These are phyloP conservation scores for Microplitis demolitor DNA, from an alignment of 1,140 invertebrate genomes.

Conservation along the genomic window DNA sequence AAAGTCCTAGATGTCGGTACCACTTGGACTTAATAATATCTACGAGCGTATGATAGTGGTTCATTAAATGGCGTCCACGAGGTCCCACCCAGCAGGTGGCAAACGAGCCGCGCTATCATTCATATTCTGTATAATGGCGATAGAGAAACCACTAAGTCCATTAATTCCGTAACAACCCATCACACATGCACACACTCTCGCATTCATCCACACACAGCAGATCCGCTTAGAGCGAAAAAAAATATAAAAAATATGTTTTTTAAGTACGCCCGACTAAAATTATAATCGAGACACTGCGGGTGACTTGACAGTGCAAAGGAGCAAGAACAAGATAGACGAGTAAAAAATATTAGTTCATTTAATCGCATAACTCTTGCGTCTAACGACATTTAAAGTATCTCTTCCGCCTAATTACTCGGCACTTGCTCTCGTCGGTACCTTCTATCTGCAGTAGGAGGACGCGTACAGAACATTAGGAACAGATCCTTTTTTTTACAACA, in stretches of 20 bases:
- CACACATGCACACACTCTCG: not conserved
- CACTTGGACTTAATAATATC: not conserved
- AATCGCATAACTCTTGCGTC: not conserved
- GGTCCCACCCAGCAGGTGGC: constrained; percentile 9
- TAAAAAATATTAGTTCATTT: not conserved
- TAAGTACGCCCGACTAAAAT: not conserved
- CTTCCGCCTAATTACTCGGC: constrained; percentile 24
- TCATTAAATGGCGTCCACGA: constrained; percentile 9
- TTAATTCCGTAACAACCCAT: constrained; percentile 19
- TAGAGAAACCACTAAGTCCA: constrained; percentile 10
- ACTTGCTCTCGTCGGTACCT: not conserved
- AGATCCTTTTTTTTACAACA: not conserved
- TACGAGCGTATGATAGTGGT: not conserved
- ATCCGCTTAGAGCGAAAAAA: not conserved
- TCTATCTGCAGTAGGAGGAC: no score
- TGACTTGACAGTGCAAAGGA: not conserved
- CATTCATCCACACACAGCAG: not conserved
- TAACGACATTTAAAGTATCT: constrained; percentile 28
- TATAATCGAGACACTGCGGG: constrained; percentile 4
- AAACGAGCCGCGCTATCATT: constrained; percentile 17
- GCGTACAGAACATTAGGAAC: not conserved
- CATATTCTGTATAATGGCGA: constrained; percentile 15
- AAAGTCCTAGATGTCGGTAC: not conserved
- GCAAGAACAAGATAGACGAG: no score
- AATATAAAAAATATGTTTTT: not conserved